Base-by-base conservation (phyloP, 2,888 invertebrate genomes). In the Spialia ferax region DNA sequence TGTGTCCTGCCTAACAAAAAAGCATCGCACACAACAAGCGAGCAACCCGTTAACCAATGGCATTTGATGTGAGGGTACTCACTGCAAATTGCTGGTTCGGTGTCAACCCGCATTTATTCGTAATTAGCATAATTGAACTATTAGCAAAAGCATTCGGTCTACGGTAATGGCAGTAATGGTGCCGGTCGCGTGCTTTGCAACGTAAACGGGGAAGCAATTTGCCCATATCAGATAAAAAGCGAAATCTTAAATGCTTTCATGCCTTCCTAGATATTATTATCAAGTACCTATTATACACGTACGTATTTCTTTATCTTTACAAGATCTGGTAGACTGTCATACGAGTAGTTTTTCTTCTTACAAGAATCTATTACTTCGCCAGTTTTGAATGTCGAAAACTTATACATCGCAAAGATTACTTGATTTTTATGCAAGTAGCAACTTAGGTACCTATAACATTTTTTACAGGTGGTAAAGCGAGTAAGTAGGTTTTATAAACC, bases 101-200 rank as follows among this genome's bases (percentile, higher is more conserved):
- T 29, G 63, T 55, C 42, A 55, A 52, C 63, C 63, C 63, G 55
- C 23, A 63, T 63, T 26, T 54, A 26, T 23, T 45, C 52, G n/a
- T 26, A 63, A 63, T 63, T 63, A 26, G 5, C 63, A 63, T 63
- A 63, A 63, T 26, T 29, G 55, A 26, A 18, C 59, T 63, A 29
- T 42, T 20, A 42, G 42, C 35, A 45, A 55, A 38, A 55, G 63
- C 38, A 55, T 63, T 38, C 8, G n/a, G 7, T 18, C 26, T 10
- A 55, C 45, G 45, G 55, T 50, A 55, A 55, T 23, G 70, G 72
- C 45, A 29, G 55, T 50, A 55, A 55, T 23, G 70, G 72, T 75
- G 75, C 79, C 76, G 78, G 45, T 45, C 45, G 45, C 45, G 45
- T 48, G 45, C 45, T 20, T 18, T 48, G 15, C 20, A 48, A 48